These are phyloP conservation scores for Erebia ligea DNA, from an alignment of 2,888 invertebrate species.

Conservation along the genomic window DNA sequence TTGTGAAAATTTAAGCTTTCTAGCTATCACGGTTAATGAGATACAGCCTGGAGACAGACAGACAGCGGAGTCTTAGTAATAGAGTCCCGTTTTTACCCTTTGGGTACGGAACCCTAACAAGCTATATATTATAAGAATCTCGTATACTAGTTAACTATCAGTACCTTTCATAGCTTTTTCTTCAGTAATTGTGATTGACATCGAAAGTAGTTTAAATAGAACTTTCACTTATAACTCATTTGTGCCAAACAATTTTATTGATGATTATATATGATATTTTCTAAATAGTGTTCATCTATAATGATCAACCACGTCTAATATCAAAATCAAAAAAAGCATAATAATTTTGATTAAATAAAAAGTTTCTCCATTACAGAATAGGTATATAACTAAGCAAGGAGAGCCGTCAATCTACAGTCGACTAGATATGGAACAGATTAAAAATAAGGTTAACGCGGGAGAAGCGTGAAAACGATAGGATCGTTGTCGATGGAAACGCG, in stretches of 20 bases:
- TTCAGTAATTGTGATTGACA: constrained; percentile 44
- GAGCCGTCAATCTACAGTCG: constrained; percentile 27
- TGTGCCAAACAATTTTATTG: constrained; percentile 15
- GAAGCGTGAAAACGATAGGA: constrained; percentile 41
- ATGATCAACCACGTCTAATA: background rate
- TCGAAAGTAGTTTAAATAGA: constrained; percentile 24
- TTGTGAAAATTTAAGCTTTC: too few relatives aligned
- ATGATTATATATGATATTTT: constrained; percentile 21
- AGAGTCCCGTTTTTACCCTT: too few relatives aligned
- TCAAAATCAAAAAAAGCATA: background rate
- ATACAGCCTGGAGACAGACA: too few relatives aligned
- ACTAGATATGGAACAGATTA: constrained; percentile 24
- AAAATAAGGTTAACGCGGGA: constrained; percentile 34
- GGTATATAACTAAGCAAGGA: constrained; percentile 11
- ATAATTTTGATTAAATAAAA: background rate
- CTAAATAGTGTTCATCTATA: constrained; percentile 3
- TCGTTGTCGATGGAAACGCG: constrained; percentile 57
- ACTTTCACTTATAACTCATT: constrained; percentile 30
- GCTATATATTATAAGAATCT: background rate
- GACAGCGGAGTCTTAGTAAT: too few relatives aligned
- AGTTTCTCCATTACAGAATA: constrained; percentile 11
- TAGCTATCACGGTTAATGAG: too few relatives aligned
- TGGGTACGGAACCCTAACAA: background rate
- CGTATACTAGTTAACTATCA: constrained; percentile 14
- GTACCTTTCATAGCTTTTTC: constrained; percentile 70